These are phyloP conservation scores for Agrochola macilenta DNA, from an alignment of 2,888 invertebrate species.

Conservation along the genomic window DNA sequence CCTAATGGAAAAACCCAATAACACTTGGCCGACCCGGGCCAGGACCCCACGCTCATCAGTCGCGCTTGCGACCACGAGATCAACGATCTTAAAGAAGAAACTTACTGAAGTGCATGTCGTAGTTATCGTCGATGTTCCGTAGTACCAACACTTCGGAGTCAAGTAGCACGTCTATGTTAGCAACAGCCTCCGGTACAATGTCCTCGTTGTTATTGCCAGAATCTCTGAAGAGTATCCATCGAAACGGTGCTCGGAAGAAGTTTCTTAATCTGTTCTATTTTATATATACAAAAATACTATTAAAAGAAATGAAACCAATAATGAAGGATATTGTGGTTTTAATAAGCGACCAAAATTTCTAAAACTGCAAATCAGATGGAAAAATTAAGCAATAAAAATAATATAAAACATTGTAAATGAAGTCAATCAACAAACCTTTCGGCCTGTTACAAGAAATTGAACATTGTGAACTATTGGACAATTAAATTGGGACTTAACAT, in stretches of 20 bases:
- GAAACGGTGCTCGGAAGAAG: conserved; percentile 80
- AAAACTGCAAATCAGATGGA: not conserved
- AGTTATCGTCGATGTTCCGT: conserved; percentile 61
- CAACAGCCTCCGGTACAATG: conserved; percentile 69
- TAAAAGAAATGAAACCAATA: not conserved
- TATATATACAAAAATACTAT: not conserved
- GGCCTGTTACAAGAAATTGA: not conserved
- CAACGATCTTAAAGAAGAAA: not conserved
- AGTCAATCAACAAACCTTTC: not conserved
- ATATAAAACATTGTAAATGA: not conserved
- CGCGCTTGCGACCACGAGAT: too few species aligned
- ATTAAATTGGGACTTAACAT: not conserved
- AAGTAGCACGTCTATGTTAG: conserved; percentile 73
- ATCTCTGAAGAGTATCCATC: conserved; percentile 80
- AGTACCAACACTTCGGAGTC: conserved; percentile 80
- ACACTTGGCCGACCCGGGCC: too few species aligned
- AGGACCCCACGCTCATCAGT: too few species aligned
- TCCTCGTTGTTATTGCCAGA: conserved; percentile 48
- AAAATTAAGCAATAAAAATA: not conserved
- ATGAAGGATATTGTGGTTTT: not conserved
- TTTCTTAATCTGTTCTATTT: conserved; percentile 73
- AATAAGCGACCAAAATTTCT: not conserved
- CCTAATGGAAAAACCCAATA: too few species aligned
- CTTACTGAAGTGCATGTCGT: conserved; percentile 78
- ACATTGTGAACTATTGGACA: not conserved